These are phyloP conservation scores for Hydra vulgaris DNA, from an alignment of 30 jellyfish, hydroid and myxozoan genomes.

Conservation along the genomic window DNA sequence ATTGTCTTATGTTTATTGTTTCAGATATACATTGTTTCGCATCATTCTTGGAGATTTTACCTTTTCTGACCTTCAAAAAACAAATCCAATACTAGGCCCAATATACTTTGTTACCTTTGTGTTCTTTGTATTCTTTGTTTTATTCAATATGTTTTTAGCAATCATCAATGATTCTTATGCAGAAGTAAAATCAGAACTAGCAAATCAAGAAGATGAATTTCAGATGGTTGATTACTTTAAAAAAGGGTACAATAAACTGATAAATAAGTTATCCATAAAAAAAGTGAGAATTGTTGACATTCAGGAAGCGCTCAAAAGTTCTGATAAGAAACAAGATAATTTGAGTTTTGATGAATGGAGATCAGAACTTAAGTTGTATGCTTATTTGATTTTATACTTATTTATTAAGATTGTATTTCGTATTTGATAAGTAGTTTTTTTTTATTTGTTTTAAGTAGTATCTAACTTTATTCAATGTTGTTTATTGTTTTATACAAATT, in stretches of 20 bases:
- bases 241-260: conserved; percentile 80
- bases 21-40: neutral
- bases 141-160: conserved; percentile 94
- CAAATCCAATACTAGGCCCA: conserved; percentile 81
- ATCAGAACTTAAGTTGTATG: conserved; percentile 47
- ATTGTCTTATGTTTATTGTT: too few relatives aligned
- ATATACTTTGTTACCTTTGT: conserved; percentile 78
- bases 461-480: too few relatives aligned
- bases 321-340: conserved; percentile 80
- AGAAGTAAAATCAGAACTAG: conserved; percentile 39
- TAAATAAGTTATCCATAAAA: conserved; percentile 74
- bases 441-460: neutral
- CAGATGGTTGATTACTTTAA: conserved; percentile 76
- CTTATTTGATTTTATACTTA: conserved; percentile 56
- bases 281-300: conserved; percentile 79
- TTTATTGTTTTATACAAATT: neutral
- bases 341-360: conserved; percentile 94
- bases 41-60: neutral
- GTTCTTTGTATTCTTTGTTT: conserved; percentile 88
- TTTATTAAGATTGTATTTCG: neutral
- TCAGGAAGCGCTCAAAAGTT: conserved; percentile 74
- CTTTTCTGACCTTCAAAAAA: conserved; percentile 26
- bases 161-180: conserved; percentile 89
- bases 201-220: conserved; percentile 62
- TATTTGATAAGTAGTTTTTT: neutral